These are phyloP conservation scores for Aptenodytes patagonicus DNA, from an alignment of 2,113 vertebrate species.

Conservation along the genomic window DNA sequence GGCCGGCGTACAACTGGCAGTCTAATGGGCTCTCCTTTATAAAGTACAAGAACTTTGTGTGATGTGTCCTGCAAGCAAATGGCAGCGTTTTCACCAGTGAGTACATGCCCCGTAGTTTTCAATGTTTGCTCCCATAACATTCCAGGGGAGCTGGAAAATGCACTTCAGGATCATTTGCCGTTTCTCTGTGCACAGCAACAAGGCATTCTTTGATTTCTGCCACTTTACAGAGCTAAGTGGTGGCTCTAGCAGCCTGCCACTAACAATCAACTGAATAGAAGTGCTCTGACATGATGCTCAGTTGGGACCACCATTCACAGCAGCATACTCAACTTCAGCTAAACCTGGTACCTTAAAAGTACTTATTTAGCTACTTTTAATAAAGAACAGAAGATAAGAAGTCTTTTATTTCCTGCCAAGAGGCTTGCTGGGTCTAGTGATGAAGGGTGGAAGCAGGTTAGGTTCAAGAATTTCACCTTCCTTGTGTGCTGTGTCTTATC, in stretches of 20 bases:
- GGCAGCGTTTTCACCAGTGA: background rate
- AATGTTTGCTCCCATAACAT: background rate
- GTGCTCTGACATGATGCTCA: slow-evolving; percentile 5
- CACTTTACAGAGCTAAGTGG: slow-evolving; percentile 15
- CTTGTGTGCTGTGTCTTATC: background rate
- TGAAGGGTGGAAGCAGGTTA: background rate
- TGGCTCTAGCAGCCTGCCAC: background rate
- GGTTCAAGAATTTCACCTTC: background rate
- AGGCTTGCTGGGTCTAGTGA: background rate
- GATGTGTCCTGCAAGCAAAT: background rate
- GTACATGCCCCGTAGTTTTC: background rate
- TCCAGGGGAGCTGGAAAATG: background rate
- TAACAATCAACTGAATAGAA: slow-evolving; percentile 21
- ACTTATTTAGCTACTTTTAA: slow-evolving; percentile 16
- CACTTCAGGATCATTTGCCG: background rate
- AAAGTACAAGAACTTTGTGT: background rate
- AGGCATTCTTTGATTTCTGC: slow-evolving; percentile 16
- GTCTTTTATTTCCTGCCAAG: background rate
- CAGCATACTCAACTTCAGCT: background rate
- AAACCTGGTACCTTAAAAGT: background rate
- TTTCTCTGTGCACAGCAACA: background rate
- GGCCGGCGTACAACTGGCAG: background rate
- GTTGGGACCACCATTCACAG: background rate
- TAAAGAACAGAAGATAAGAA: background rate
- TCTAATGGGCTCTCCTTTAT: background rate